Evolutionary conservation across 2,113 vertebrate genomes (phyloP), one percentile per base, ranked within the genome.

Genomic region (Cyanoderma ruficeps): DNA sequence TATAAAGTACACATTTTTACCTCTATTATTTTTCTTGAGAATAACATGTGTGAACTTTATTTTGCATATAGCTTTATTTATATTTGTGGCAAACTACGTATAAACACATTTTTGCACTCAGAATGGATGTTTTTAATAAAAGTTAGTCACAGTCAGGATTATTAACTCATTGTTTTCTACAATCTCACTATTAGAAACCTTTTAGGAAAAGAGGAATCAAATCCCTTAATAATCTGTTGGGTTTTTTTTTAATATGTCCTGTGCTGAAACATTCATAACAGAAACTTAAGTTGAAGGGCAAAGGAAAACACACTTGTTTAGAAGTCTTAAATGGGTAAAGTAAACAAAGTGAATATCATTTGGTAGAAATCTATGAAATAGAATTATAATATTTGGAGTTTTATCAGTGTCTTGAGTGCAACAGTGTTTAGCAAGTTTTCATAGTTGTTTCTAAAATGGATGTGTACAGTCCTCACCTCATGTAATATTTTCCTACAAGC

Each of bases 21-120:
- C 57, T 57, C 75, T 67, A 89, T 93, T 92, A 47, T 92, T 93
- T 91, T 93, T 88, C 80, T 82, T 74, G 24, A 82, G 67, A 92
- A 53, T 52, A 91, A 76, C 72, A 61, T 56, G 42, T 65, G 71
- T 60, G 83, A 90, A 60, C 33, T 37, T 12, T 33, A 42, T 90
- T 95, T 93, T 92, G 47, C 49, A 76, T 10, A 2, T 16, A 76
- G 46, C 41, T 87, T 92, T 93, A 75, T 93, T 94, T 95, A 76
- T 95, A 77, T 74, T 85, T 92, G 72, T 70, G 6, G 53, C 57
- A 82, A 91, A 82, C 64, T 79, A 72, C 2, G 6, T 35, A 77
- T 59, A 91, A 91, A 82, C 47, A 75, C 69, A 39, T 49, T 88
- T 94, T 60, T 92, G 37, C 21, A 70, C 55, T 27, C 23, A 68